Conservation (phyloP, 1,140 invertebrate genomes). For the Calosoma granatense region DNA sequence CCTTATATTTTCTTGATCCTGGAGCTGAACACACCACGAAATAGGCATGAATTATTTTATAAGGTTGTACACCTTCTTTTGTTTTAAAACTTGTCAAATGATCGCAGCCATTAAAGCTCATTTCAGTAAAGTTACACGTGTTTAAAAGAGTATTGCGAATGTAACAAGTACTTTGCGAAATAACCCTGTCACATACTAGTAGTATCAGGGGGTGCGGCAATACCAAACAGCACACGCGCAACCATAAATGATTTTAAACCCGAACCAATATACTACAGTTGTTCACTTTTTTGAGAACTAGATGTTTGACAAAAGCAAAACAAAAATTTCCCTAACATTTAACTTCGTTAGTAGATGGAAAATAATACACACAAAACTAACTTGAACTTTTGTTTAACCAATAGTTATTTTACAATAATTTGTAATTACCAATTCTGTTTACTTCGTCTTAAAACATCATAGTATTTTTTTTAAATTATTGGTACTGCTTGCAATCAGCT, state of each 20-base stretch:
- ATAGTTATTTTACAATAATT: no score
- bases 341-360: neutral
- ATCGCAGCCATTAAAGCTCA: constrained; percentile 19
- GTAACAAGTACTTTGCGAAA: neutral
- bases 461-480: neutral
- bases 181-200: neutral
- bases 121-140: neutral
- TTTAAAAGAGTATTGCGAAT: neutral
- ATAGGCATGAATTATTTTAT: constrained; percentile 58
- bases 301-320: neutral
- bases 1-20: constrained; percentile 61
- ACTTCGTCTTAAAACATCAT: no score
- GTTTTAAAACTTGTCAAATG: constrained; percentile 27
- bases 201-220: neutral
- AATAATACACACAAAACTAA: no score
- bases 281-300: neutral
- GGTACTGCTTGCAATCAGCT: neutral
- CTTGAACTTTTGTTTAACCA: no score
- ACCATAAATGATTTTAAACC: neutral
- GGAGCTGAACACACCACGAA: constrained; percentile 61
- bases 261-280: neutral
- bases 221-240: neutral
- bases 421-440: no score
- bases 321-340: neutral
- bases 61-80: constrained; percentile 41